A percentile compares a stretch with the other conserved stretches of the same genome.
Evolutionary conservation across 2,888 invertebrate species (phyloP).

Genomic region (Hylaea fasciaria): DNA sequence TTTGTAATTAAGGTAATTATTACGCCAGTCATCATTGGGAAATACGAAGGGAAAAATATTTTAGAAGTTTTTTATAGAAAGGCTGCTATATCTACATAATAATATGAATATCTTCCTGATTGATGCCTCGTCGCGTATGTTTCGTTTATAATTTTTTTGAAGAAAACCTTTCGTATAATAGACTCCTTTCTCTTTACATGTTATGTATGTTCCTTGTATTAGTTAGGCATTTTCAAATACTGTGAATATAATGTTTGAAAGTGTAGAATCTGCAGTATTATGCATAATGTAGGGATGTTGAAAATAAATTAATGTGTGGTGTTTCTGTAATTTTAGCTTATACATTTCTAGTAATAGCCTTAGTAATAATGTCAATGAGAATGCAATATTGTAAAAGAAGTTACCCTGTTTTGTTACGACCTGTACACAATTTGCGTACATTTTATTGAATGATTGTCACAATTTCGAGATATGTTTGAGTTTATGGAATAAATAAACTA

Average conservation of each 20-base stretch:
- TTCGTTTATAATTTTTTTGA: too few relatives aligned
- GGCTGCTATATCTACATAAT: too few relatives aligned
- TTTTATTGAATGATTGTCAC: constrained; percentile 47
- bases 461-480: constrained; percentile 56
- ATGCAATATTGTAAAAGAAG: constrained; percentile 50
- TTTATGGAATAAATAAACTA: constrained; percentile 58
- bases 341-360: constrained; percentile 14
- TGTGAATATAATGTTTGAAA: constrained; percentile 21
- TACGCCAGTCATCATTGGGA: background rate
- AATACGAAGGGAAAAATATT: too few relatives aligned
- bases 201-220: constrained; percentile 20
- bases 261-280: constrained; percentile 41
- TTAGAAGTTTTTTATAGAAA: background rate
- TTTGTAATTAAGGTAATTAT: constrained; percentile 10
- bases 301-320: constrained; percentile 32
- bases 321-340: constrained; percentile 20
- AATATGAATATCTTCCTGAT: too few relatives aligned
- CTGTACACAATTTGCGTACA: constrained; percentile 39
- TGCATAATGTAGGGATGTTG: constrained; percentile 36
- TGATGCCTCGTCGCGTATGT: too few relatives aligned
- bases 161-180: background rate
- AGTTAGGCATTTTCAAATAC: constrained; percentile 16
- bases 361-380: constrained; percentile 28
- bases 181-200: background rate
- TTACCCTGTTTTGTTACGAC: constrained; percentile 60